phyloP scores from a whole-genome alignment of 2,113 vertebrate species.

The Daboia siamensis region DNA sequence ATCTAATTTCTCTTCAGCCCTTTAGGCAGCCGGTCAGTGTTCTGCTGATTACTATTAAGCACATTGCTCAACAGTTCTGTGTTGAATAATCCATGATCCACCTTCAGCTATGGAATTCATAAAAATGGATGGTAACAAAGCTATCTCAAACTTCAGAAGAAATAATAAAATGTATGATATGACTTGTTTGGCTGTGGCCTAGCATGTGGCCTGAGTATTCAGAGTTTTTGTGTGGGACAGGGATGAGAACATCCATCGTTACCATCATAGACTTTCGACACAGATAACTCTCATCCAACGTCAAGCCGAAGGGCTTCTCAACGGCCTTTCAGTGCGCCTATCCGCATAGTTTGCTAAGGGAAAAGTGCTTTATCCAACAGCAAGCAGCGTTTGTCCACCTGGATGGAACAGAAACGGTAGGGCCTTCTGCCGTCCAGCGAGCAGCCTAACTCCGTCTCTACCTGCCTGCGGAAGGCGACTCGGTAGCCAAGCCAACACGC shows the following conservation, averaged over 20 bases:
- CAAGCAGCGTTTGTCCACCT: background rate
- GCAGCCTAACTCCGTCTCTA: background rate
- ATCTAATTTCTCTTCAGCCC: background rate
- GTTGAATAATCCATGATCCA: background rate
- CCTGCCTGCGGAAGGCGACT: background rate
- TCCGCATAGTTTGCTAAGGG: background rate
- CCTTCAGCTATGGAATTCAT: background rate
- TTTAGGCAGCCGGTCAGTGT: background rate
- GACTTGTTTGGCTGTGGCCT: background rate
- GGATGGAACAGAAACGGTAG: background rate
- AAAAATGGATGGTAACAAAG: background rate
- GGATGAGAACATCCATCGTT: background rate
- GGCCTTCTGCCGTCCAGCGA: background rate
- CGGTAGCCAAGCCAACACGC: background rate
- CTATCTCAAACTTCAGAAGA: background rate
- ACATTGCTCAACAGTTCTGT: background rate
- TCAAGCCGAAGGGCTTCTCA: background rate
- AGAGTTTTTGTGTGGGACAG: background rate
- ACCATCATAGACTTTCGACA: background rate
- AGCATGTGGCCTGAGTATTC: background rate
- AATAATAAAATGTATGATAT: background rate
- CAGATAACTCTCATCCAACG: background rate
- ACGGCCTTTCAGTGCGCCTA: background rate
- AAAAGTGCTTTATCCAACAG: background rate
- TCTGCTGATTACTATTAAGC: background rate